Percentiles rank a stretch among this genome's conserved stretches.
Conservation (phyloP, 2,113 vertebrate genomes). For the Electrona antarctica region DNA sequence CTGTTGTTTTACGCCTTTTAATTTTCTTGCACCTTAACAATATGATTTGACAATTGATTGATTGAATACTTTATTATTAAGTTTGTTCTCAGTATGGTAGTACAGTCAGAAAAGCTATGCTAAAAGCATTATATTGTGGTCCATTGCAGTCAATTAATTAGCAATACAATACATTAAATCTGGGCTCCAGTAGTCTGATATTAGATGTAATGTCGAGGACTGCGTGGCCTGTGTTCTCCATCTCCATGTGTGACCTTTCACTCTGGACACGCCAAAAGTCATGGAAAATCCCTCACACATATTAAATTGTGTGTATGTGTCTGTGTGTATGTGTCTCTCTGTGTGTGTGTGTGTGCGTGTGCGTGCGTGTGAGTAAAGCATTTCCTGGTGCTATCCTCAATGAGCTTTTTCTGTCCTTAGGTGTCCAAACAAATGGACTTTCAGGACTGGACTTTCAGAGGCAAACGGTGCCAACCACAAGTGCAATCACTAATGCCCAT, state of each 20-base stretch:
- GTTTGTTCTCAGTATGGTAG: too few relatives aligned
- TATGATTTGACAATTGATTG: neutral
- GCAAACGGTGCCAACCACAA: slow-evolving; percentile 90
- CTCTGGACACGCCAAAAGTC: neutral
- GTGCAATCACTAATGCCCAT: slow-evolving; percentile 94
- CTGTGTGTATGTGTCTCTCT: neutral
- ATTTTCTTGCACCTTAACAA: neutral
- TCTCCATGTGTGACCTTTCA: slow-evolving; percentile 5
- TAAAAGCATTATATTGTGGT: too few relatives aligned
- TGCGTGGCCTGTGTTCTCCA: slow-evolving; percentile 3
- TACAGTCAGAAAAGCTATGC: too few relatives aligned
- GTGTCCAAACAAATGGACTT: slow-evolving; percentile 95
- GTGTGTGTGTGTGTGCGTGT: slow-evolving; percentile 2
- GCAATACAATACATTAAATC: too few relatives aligned
- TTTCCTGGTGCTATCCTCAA: slow-evolving; percentile 5
- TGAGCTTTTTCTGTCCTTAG: slow-evolving; percentile 72
- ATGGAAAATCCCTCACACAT: neutral
- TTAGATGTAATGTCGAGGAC: too few relatives aligned
- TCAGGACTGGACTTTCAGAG: slow-evolving; percentile 99
- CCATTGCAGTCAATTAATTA: too few relatives aligned
- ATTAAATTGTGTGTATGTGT: neutral
- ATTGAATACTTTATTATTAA: too few relatives aligned
- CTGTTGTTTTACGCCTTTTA: neutral
- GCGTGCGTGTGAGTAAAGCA: neutral
- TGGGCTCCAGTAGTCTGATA: too few relatives aligned